These are phyloP conservation scores for Steromphala cineraria DNA, from an alignment of 2,888 invertebrate genomes.

Conservation along the genomic window DNA sequence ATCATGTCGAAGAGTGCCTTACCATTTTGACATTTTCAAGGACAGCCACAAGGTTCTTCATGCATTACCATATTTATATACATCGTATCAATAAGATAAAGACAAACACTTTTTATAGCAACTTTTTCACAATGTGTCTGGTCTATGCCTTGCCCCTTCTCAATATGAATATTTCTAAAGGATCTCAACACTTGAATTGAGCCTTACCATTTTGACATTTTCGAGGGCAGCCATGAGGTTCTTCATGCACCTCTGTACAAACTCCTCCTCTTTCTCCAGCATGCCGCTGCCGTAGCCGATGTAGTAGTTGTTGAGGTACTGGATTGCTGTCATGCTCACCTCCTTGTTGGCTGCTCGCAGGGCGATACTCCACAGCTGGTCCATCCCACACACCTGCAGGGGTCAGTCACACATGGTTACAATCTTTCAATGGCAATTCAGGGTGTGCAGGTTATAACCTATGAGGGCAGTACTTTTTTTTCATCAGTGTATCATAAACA, in stretches of 20 bases:
- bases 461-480: too few species aligned
- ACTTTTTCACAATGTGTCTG: neutral
- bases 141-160: neutral
- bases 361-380: conserved; percentile 95
- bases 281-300: conserved; percentile 86
- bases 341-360: conserved; percentile 92
- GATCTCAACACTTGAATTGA: too few species aligned
- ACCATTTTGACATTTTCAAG: too few species aligned
- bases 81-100: too few species aligned
- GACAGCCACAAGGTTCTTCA: too few species aligned
- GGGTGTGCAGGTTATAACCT: too few species aligned
- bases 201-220: conserved; percentile 48
- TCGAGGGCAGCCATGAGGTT: conserved; percentile 80
- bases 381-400: conserved; percentile 84
- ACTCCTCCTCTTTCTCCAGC: conserved; percentile 92
- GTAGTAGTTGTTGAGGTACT: conserved; percentile 94
- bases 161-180: neutral
- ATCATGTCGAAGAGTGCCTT: too few species aligned
- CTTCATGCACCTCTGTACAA: conserved; percentile 94
- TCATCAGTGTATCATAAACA: too few species aligned
- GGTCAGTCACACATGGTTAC: too few species aligned
- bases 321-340: conserved; percentile 95
- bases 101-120: neutral
- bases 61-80: too few species aligned
- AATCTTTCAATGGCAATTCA: too few species aligned